A percentile compares a stretch with the other conserved stretches of the same genome.
Conservation (phyloP, 2,797 vertebrate genomes). For the Myotis myotis region DNA sequence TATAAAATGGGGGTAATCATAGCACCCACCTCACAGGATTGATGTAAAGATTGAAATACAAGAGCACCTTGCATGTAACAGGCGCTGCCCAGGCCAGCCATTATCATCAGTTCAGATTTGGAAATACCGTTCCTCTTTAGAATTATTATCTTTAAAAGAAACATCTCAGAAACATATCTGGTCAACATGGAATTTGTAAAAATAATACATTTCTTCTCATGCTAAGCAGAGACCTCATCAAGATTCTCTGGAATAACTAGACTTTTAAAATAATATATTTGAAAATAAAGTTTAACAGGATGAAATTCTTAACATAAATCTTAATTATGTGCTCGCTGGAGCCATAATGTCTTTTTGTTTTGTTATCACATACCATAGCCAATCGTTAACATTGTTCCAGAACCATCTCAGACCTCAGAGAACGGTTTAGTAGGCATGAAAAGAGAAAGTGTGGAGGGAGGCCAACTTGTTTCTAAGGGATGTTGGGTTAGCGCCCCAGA, state of each 20-base stretch:
- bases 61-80: rapidly evolving
- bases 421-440: not conserved
- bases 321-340: not conserved
- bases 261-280: not conserved
- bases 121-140: not conserved
- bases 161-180: not conserved
- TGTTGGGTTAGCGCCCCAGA: rapidly evolving
- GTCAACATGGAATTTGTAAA: not conserved
- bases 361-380: not conserved
- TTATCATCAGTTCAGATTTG: not conserved
- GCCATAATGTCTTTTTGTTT: not conserved
- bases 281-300: not conserved
- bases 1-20: not conserved
- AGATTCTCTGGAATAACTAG: not conserved
- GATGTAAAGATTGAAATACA: not conserved
- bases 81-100: not conserved
- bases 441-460: not conserved
- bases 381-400: not conserved
- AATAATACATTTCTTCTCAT: not conserved
- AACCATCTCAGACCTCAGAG: not conserved
- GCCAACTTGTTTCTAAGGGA: not conserved
- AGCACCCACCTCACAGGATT: not conserved
- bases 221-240: not conserved
- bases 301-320: not conserved
- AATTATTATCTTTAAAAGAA: not conserved